Evolutionary conservation across 2,888 invertebrate genomes (phyloP), one percentile per base, ranked within the genome.

Genomic region (Eilema depressum): DNA sequence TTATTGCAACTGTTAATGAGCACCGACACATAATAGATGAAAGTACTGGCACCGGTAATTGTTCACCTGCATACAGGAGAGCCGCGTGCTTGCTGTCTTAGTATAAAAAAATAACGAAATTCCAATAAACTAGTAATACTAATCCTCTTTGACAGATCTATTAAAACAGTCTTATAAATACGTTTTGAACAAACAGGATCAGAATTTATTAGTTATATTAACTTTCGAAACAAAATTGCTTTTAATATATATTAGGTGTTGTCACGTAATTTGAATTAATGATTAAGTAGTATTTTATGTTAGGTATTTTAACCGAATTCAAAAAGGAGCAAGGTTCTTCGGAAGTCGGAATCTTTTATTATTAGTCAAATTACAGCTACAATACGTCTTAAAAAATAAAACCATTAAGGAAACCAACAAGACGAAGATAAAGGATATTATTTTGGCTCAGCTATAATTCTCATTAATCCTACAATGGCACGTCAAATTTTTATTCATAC

Each of bases 211-310:
- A 77, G 69, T 59, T 70, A 79, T 83, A 82, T 84, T 80, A 67
- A 63, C 75, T 82, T 81, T 80, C 75, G 71, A 82, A 81, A 70
- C 76, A 53, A 53, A 53, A 53, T 53, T 53, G n/a, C 53, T 53
- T 53, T n/a, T 53, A 53, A 53, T 53, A n/a, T 53, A 53, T 81
- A 90, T 89, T 84, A 83, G 84, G 69, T 78, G 78, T 83, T 80
- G 80, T 86, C 87, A 88, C 87, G 87, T 84, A 81, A 69, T 68
- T 75, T 71, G 1, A 53, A 33, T 64, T 64, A n/a, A 62, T 23
- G 33, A 62, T 26, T 47, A 20, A 11, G 17, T 26, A 23, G 5
- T 59, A 26, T 17, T 17, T 26, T 26, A 59, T 59, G 0, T 25
- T 57, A 41, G 5, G 17, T 14, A 41, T 41, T 4, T 41, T 41